phyloP scores from a whole-genome alignment of 2,113 vertebrate genomes.

The Microcebus tavaratra region DNA sequence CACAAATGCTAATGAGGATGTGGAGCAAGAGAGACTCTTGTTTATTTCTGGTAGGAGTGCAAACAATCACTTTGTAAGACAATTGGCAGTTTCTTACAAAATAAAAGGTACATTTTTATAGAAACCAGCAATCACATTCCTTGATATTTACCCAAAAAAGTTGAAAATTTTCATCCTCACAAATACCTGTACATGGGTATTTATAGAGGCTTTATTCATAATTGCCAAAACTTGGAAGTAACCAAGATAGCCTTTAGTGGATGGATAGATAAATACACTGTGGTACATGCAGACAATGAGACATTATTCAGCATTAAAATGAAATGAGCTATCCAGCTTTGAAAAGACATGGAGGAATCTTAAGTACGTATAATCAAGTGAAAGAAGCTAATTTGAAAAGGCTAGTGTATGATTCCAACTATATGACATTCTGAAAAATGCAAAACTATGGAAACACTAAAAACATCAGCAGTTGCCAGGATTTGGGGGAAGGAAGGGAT shows the following conservation, averaged over 20 bases:
- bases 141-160: background rate
- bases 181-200: background rate
- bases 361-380: background rate
- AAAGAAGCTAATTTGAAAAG: background rate
- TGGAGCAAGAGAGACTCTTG: background rate
- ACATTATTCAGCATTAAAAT: background rate
- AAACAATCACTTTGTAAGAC: background rate
- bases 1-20: background rate
- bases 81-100: background rate
- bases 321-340: background rate
- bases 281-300: background rate
- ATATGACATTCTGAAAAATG: background rate
- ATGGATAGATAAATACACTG: background rate
- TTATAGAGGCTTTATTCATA: background rate
- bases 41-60: background rate
- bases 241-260: background rate
- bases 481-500: background rate
- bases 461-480: background rate
- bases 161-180: background rate
- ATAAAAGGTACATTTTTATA: background rate
- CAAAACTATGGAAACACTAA: background rate
- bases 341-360: background rate
- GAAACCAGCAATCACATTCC: background rate
- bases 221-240: background rate
- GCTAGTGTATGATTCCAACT: background rate